phyloP scores from a whole-genome alignment of 2,113 vertebrate species.

The Urocolius indicus region DNA sequence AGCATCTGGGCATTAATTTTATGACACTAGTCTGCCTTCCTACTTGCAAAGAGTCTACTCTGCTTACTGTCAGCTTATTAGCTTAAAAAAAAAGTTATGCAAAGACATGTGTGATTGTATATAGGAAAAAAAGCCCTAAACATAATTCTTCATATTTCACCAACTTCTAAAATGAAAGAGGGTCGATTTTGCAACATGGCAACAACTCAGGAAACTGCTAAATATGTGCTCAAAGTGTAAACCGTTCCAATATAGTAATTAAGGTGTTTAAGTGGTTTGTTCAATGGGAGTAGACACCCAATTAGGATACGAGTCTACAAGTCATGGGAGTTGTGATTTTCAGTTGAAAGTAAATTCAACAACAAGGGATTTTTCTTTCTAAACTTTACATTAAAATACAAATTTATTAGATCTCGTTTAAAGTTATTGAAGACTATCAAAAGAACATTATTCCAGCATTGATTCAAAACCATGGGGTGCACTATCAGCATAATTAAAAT shows the following conservation, averaged over 20 bases:
- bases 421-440: constrained; percentile 78
- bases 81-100: neutral
- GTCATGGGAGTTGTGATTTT: constrained; percentile 21
- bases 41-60: neutral
- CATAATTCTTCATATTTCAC: neutral
- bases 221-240: neutral
- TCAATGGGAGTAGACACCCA: neutral
- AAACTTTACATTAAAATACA: constrained; percentile 68
- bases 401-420: constrained; percentile 75
- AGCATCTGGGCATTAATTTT: neutral
- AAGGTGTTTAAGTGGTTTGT: constrained; percentile 31
- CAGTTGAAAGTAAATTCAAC: constrained; percentile 26
- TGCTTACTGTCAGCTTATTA: neutral
- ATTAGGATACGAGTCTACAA: constrained; percentile 8
- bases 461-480: constrained; percentile 77
- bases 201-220: neutral
- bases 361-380: constrained; percentile 4
- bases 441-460: constrained; percentile 73
- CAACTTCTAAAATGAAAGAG: neutral
- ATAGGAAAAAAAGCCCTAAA: neutral
- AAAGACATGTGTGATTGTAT: neutral
- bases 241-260: neutral
- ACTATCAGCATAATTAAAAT: constrained; percentile 82
- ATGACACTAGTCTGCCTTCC: neutral
- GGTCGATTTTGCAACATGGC: neutral